Base-by-base conservation (phyloP, 1,140 invertebrate genomes). In the Panulirus ornatus region DNA sequence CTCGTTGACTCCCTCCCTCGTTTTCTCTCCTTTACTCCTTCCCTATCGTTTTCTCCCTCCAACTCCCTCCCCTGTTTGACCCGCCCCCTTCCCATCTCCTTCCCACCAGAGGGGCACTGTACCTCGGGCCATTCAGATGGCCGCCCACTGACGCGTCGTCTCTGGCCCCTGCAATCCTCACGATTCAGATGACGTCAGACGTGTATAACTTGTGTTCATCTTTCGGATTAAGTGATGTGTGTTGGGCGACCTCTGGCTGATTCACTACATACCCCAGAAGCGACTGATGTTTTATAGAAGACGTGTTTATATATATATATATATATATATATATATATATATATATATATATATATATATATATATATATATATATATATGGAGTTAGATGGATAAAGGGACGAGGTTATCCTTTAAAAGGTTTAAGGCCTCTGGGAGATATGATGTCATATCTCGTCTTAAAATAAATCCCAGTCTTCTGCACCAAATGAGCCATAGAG, bases 341-440 rank as follows among this genome's bases (percentile, higher is more conserved):
- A 34, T 36, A 34, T 16, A 71, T 36, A 71, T 16, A 71, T 36
- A 71, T 36, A 71, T 71, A 71, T 71, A 30, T 71, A 71, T 71
- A 71, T 71, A 30, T 71, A 30, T 71, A 30, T 71, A 30, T 71
- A 71, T 71, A 30, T 71, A 71, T 71, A 71, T 36, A 34, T 36
- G 36, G 1, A 34, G 1, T 16, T 36, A 34, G 0, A 71, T 36
- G 30, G 0, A 71, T 36, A 71, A 71, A 27, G 27, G 16, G 44
- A 44, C 8, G 40, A 44, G 22, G 27, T 30, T 27, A 66, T 66
- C n/a, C n/a, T 30, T 14, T 27, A 66, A 66, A 6, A 27, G 51
- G 58, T 3, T 27, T 30, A 6, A 3, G n/a, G n/a, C n/a, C 58
- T n/a, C n/a, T n/a, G n/a, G n/a, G n/a, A n/a, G n/a, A n/a, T 58